Evolutionary conservation across 1,140 invertebrate species (phyloP).

Genomic region (Meteorus sp.): DNA sequence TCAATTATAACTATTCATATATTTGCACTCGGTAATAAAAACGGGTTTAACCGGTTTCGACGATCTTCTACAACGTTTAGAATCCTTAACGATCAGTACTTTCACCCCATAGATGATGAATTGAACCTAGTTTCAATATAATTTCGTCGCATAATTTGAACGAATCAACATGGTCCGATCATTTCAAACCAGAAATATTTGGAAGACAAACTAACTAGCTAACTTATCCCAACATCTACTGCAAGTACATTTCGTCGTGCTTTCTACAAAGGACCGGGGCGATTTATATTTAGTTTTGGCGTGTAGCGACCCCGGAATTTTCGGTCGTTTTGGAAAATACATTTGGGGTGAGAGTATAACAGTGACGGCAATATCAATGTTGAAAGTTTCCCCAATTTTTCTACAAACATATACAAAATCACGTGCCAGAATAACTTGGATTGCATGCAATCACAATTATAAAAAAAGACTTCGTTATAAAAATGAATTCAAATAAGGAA

Average conservation of each 20-base stretch:
- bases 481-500: too few relatives aligned
- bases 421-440: not conserved
- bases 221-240: not conserved
- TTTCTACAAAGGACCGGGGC: conserved; percentile 22
- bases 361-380: conserved; percentile 30
- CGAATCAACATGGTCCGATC: too few relatives aligned
- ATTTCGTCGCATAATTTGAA: too few relatives aligned
- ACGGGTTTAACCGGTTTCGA: conserved; percentile 15
- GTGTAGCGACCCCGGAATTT: conserved; percentile 43
- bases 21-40: not conserved
- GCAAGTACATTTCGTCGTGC: conserved; percentile 16
- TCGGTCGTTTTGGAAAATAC: conserved; percentile 52
- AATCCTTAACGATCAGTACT: conserved; percentile 7
- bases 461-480: not conserved
- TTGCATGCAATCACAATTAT: too few relatives aligned
- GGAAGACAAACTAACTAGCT: too few relatives aligned
- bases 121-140: not conserved
- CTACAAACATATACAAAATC: too few relatives aligned
- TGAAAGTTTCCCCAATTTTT: not conserved
- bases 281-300: conserved; percentile 54
- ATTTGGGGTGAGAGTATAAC: conserved; percentile 30
- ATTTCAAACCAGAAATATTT: too few relatives aligned
- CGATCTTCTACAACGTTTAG: not conserved
- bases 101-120: conserved; percentile 10
- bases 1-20: conserved; percentile 4